Base-by-base conservation (phyloP, 2,797 vertebrate genomes). In the Thaleichthys pacificus region DNA sequence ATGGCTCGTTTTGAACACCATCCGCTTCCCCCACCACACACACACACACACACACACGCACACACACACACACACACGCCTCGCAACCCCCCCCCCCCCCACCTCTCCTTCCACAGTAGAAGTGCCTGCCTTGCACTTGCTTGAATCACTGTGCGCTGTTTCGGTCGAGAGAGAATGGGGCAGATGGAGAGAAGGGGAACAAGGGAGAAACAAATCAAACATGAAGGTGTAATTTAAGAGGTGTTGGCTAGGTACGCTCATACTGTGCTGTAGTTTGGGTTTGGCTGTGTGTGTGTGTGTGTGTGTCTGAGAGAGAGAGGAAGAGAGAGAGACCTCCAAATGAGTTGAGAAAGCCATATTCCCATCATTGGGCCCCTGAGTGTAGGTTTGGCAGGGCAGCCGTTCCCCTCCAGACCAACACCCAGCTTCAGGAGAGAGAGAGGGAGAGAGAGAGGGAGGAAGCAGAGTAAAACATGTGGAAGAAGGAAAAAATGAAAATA, bases 91-190 rank as follows among this genome's bases (percentile, higher is more conserved):
- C 78, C 80, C 58, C 70, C 61, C 78, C 79, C 68, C 74, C 28
- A 42, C 30, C 54, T 81, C 85, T 85, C 66, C 83, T 11, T 87
- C 71, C 3, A 77, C 74, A n/a, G 79, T 80, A 87, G 85, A 92
- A 92, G 83, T 90, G 89, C 85, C 86, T 89, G 89, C 88, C 87
- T 90, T 91, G 89, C 87, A 89, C 85, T 89, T 91, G 87, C 78
- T 70, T 73, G 57, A 83, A 87, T 77, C 88, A 82, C 82, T 85
- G 82, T 80, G 84, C 84, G 83, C 86, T 90, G 86, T 90, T 88
- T 12, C 78, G 82, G 83, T 70, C 72, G 3, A 78, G 78, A 82
- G 75, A 72, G 73, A 81, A 71, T 66, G 60, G 73, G 80, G 71
- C 57, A 38, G 69, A 57, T 64, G 62, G 22, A 71, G 26, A 67